Conservation (phyloP, 2,113 vertebrate genomes). For the Ictidomys tridecemlineatus region DNA sequence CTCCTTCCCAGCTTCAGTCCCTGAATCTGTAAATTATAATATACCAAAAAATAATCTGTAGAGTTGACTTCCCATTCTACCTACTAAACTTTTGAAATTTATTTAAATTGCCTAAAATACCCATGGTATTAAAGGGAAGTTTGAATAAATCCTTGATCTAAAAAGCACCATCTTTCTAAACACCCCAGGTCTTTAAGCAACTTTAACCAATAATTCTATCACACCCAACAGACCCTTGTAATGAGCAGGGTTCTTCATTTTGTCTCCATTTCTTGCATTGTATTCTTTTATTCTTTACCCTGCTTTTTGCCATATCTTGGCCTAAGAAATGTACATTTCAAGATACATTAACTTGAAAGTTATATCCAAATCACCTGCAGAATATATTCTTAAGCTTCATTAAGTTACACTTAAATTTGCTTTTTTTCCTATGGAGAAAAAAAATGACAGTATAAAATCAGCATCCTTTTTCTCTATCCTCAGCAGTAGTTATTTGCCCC, state of each 20-base stretch:
- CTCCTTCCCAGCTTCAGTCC: background rate
- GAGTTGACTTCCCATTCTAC: background rate
- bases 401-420: background rate
- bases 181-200: background rate
- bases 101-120: background rate
- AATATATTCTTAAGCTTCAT: background rate
- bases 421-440: background rate
- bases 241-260: background rate
- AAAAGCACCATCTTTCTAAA: background rate
- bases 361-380: background rate
- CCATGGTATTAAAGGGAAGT: background rate
- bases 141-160: background rate
- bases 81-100: background rate
- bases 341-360: background rate
- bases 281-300: background rate
- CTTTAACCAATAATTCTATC: background rate
- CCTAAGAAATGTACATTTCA: background rate
- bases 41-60: background rate
- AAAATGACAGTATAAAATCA: background rate
- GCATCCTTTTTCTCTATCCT: background rate
- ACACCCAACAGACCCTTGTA: background rate
- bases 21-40: background rate
- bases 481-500: background rate
- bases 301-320: background rate
- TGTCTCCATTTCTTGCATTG: background rate